Base-by-base conservation (phyloP, 2,113 vertebrate species). In the Notiomystis cincta region DNA sequence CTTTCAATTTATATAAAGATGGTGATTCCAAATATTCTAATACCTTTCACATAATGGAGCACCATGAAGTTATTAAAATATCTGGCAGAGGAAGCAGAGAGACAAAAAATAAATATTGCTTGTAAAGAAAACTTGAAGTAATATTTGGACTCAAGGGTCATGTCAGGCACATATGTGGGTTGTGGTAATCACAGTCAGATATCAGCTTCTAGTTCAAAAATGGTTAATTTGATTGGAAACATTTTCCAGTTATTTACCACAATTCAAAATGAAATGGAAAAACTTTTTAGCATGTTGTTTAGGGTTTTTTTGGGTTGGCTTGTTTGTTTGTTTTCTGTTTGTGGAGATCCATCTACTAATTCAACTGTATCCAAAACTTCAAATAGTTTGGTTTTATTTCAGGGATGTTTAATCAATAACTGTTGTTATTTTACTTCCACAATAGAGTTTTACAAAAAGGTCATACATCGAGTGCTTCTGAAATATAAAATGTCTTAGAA, bases 91-190 rank as follows among this genome's bases (percentile, higher is more conserved):
- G 13, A 58, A 81, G 23, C n/a, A 58, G 16, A 31, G 19, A 80
- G 50, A 17, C 2, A 2, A 50, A 92, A 92, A 80, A 7, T 19
- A 81, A 79, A 66, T 77, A 56, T 1, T 70, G 18, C 19, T 6
- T 70, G 13, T 70, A 66, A 91, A 89, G 47, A 65, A 91, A 95
- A 73, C 3, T 13, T 89, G 54, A 80, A 81, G 75, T n/a, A 71
- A 47, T 82, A 58, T 58, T 85, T 76, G 51, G 47, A 28, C 67
- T 76, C 65, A 51, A 27, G 33, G 58, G 42, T 47, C 0, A 0
- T 57, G 28, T 56, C 5, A 12, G 40, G 31, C 42, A n/a, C 0
- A 0, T 9, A 33, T 15, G 40, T 0, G 2, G 10, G 13, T 48
- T 70, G 31, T 80, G 67, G 7, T 37, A 69, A 86, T 23, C 71